Evolutionary conservation across 2,797 vertebrate genomes (phyloP), one percentile per base, ranked within the genome.

Genomic region (Cuculus canorus): DNA sequence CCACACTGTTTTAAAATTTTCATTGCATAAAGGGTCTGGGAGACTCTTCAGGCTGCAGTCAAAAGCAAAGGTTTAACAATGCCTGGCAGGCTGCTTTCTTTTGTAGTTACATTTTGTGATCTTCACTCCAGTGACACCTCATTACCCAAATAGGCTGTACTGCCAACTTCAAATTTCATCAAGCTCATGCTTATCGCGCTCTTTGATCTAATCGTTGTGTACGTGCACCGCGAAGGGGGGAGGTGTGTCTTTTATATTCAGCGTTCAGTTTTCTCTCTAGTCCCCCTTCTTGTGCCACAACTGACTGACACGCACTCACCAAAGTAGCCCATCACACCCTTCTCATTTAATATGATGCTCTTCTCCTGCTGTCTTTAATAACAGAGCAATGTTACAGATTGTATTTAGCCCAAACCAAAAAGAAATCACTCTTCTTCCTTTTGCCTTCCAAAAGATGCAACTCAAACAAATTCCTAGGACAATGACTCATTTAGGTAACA

Each of bases 21-120:
- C 75, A 41, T 70, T 70, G 60, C 93, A 84, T 56, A 45, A 86
- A 90, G 85, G 54, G 73, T 84, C 89, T 52, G 9, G 81, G 41
- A 90, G 59, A 88, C 80, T 72, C 61, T 90, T 86, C 72, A 69
- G 82, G 37, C 52, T 32, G 54, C 88, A 63, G 50, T 77, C 71
- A 45, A 73, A 94, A 93, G 87, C 59, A 56, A 61, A 73, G 88
- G 32, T 86, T 92, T 94, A 87, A 94, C 84, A 83, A 86, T 80
- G 83, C 91, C 94, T 94, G 86, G 82, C 84, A 96, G 96, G 93
- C 73, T 77, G 68, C 76, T 73, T 64, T 90, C 92, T 91, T 93
- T 69, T 90, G 88, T 85, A 82, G 72, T 43, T 91, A 56, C 60
- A 33, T 82, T 93, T 95, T 92, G 83, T 92, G 78, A 92, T 95